Evolutionary conservation across 2,797 vertebrate species (phyloP).

Genomic region (Coregonus sp.): DNA sequence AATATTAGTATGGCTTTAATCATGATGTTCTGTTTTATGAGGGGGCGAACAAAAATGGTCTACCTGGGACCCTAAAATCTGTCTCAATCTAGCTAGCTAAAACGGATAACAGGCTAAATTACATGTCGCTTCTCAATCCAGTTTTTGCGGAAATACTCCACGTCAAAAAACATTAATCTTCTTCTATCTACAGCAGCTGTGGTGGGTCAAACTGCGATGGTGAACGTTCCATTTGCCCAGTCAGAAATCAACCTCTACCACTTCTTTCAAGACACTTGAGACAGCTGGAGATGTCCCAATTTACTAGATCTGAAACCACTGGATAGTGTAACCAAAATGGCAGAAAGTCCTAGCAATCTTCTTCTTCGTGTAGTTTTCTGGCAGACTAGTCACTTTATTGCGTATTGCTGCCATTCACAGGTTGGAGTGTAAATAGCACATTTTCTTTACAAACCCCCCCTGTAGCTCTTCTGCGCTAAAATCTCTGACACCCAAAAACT

Average conservation of each 20-base stretch:
- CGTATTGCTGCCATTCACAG: too few species aligned
- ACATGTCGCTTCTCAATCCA: constrained; percentile 67
- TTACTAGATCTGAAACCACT: too few species aligned
- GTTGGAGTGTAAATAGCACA: too few species aligned
- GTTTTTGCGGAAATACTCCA: constrained; percentile 72
- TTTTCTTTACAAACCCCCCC: too few species aligned
- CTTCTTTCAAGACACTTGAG: too few species aligned
- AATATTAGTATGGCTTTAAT: constrained; percentile 98
- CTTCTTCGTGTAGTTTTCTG: too few species aligned
- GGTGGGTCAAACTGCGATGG: constrained; percentile 42
- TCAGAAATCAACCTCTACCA: background rate
- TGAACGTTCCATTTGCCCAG: background rate
- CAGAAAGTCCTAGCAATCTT: too few species aligned
- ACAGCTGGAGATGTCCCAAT: too few species aligned
- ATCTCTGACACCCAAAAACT: too few species aligned
- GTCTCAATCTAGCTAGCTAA: constrained; percentile 27
- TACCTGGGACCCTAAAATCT: constrained; percentile 11
- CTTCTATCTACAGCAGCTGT: constrained; percentile 60
- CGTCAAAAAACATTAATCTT: constrained; percentile 65
- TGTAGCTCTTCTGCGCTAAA: too few species aligned
- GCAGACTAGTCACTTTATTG: too few species aligned
- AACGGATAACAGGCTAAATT: background rate
- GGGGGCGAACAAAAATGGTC: constrained; percentile 37
- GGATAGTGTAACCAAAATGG: too few species aligned
- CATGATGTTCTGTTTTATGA: constrained; percentile 69